Conservation (phyloP, 92 coral and sea anemone genomes). For the Epizoanthus illoricatus region DNA sequence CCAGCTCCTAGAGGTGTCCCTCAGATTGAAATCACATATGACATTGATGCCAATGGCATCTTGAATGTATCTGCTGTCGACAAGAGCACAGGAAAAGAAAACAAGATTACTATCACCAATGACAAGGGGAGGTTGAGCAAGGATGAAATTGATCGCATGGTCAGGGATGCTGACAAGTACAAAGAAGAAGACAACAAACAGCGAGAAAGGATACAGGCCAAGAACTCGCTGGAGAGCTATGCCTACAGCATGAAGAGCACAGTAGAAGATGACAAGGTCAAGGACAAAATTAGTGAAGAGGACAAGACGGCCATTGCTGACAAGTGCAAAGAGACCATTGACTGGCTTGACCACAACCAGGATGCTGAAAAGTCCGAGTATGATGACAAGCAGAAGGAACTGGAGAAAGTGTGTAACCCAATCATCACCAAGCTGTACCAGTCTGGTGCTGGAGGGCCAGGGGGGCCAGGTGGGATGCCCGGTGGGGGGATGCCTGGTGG, state of each 20-base stretch:
- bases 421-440: constrained; percentile 96
- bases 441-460: constrained; percentile 78
- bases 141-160: constrained; percentile 97
- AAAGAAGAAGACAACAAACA: constrained; percentile 90
- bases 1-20: constrained; percentile 68
- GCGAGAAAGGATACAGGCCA: constrained; percentile 80
- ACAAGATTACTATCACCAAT: constrained; percentile 95
- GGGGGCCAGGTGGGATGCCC: too few relatives aligned
- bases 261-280: constrained; percentile 88
- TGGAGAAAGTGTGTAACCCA: constrained; percentile 91
- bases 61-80: constrained; percentile 86
- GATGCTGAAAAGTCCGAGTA: constrained; percentile 75
- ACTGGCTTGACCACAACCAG: constrained; percentile 81
- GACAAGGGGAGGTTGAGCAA: constrained; percentile 98
- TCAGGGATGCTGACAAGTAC: constrained; percentile 83
- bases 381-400: constrained; percentile 81
- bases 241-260: constrained; percentile 94
- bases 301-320: constrained; percentile 74
- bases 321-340: constrained; percentile 90
- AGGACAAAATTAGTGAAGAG: constrained; percentile 90
- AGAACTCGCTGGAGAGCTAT: constrained; percentile 91
- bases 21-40: constrained; percentile 47
- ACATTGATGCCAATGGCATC: constrained; percentile 94
- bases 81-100: constrained; percentile 93
- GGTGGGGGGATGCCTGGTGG: too few relatives aligned